Conservation (phyloP, 1,140 invertebrate species). For the Hyles vespertilio region DNA sequence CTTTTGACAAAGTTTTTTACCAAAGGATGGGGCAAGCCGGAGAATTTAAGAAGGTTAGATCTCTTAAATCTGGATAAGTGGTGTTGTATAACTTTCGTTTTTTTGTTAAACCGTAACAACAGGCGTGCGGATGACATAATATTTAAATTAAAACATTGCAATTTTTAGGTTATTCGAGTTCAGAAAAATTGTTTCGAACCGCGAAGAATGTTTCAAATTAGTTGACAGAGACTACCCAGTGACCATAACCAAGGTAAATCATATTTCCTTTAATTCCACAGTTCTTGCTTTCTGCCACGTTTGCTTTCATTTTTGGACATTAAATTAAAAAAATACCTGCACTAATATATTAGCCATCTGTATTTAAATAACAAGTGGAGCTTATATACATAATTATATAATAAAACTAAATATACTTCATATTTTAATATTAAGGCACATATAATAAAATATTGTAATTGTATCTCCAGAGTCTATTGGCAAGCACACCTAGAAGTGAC, state of each 20-base stretch:
- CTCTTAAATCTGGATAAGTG: conserved; percentile 1
- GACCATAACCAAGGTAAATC: conserved; percentile 89
- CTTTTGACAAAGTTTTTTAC: conserved; percentile 95
- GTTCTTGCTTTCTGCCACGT: no score
- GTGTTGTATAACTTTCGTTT: conserved; percentile 17
- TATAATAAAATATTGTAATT: no score
- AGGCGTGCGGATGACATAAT: neutral
- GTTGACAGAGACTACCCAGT: conserved; percentile 90
- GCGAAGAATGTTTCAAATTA: conserved; percentile 88
- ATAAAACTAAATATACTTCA: no score
- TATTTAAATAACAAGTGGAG: no score
- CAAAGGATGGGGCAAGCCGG: conserved; percentile 97
- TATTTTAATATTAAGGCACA: no score
- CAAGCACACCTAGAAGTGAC: no score
- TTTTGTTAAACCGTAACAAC: neutral
- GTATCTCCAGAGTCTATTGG: no score
- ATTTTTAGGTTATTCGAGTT: conserved; percentile 90
- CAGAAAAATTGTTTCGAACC: conserved; percentile 89
- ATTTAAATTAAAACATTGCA: conserved; percentile 2
- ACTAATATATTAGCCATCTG: no score
- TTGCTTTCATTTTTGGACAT: neutral
- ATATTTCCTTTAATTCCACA: neutral
- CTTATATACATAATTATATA: no score
- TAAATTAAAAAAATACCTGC: no score
- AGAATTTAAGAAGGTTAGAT: conserved; percentile 89